phyloP scores from a whole-genome alignment of 2,888 invertebrate species.

The Mythimna vitellina region DNA sequence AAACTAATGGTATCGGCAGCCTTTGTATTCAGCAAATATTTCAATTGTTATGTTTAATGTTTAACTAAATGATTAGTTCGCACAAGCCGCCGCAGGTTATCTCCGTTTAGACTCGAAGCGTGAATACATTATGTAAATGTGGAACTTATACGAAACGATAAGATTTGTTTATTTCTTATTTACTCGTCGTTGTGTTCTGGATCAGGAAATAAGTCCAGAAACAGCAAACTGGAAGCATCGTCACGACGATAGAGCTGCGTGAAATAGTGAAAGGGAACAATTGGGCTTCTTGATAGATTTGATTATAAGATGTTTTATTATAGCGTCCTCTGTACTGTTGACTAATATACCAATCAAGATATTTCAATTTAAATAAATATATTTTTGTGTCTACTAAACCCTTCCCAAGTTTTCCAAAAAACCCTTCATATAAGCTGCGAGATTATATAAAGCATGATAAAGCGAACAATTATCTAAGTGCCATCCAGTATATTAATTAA shows the following conservation, averaged over 20 bases:
- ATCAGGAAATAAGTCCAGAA: not conserved
- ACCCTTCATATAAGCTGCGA: no score
- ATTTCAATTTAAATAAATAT: no score
- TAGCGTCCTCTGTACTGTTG: not conserved
- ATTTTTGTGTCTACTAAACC: no score
- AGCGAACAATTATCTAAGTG: not conserved
- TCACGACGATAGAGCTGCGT: not conserved
- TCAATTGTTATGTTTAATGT: constrained; percentile 4
- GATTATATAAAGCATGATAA: not conserved
- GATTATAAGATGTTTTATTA: not conserved
- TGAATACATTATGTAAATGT: constrained; percentile 13
- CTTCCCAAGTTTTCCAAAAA: no score
- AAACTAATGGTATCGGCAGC: not conserved
- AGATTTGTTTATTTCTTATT: not conserved
- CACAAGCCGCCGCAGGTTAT: constrained; percentile 14
- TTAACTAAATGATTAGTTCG: constrained; percentile 10
- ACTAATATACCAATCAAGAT: no score
- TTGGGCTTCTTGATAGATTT: not conserved
- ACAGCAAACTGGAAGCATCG: not conserved
- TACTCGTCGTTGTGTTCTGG: not conserved
- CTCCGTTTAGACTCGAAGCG: not conserved
- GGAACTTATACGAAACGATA: not conserved
- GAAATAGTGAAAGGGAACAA: not conserved
- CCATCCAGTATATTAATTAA: constrained; percentile 1
- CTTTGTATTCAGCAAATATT: constrained; percentile 16